These are phyloP conservation scores for Phylloscopus trochilus DNA, from an alignment of 2,113 vertebrate genomes.

Conservation along the genomic window DNA sequence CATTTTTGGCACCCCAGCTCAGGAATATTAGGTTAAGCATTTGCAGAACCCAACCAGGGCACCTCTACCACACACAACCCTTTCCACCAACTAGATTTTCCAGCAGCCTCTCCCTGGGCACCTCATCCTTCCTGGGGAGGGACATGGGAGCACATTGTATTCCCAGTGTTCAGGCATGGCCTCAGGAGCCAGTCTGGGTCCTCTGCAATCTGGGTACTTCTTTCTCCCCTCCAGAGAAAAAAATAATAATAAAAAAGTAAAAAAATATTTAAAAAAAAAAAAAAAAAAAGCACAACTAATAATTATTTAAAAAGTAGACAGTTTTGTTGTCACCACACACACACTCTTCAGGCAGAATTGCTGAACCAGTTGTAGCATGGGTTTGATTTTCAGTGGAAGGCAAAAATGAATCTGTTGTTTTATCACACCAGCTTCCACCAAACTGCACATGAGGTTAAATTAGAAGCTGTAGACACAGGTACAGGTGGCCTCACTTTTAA, in stretches of 20 bases:
- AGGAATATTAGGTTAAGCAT: background rate
- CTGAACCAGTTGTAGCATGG: accelerated
- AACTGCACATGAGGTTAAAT: background rate
- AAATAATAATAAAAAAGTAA: background rate
- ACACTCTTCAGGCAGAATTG: background rate
- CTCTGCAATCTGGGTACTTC: background rate
- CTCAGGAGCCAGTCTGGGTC: background rate
- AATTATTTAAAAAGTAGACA: background rate
- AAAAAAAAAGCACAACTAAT: background rate
- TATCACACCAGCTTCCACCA: background rate
- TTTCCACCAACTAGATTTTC: background rate
- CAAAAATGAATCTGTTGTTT: background rate
- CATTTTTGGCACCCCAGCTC: background rate
- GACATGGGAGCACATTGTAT: accelerated
- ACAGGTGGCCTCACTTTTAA: accelerated
- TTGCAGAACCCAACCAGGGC: too few species aligned
- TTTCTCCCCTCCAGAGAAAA: background rate
- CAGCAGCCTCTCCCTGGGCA: background rate
- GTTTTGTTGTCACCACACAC: accelerated
- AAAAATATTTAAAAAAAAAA: too few species aligned
- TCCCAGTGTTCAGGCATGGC: accelerated
- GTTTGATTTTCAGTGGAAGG: background rate
- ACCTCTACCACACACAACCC: background rate
- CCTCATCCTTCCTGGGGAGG: background rate
- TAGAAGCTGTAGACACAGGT: background rate